These are phyloP conservation scores for Julus scandinavius DNA, from an alignment of 2,888 invertebrate species.

Conservation along the genomic window DNA sequence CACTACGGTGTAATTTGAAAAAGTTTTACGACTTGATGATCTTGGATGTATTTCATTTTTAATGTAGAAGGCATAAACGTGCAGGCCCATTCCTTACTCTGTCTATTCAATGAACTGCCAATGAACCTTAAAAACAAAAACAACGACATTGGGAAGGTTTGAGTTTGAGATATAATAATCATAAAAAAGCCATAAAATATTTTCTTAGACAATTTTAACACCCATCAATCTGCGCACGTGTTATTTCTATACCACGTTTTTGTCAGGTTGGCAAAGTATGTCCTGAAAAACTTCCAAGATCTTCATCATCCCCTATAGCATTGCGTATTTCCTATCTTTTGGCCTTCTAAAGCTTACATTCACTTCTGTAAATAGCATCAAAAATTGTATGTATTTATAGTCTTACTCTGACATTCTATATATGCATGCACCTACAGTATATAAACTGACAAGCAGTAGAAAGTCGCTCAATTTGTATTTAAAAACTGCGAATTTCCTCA, in stretches of 20 bases:
- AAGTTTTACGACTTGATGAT: not conserved
- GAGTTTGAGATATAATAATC: not conserved
- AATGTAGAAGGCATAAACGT: not conserved
- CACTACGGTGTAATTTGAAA: not conserved
- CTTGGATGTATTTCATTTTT: not conserved
- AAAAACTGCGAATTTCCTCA: not conserved
- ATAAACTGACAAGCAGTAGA: not conserved
- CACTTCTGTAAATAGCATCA: not conserved
- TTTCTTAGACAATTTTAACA: slow-evolving; percentile 13
- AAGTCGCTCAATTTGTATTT: not conserved
- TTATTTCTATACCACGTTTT: not conserved
- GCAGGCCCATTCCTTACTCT: not conserved
- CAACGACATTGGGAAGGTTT: not conserved
- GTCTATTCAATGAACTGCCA: not conserved
- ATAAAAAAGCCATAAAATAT: not conserved
- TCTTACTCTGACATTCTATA: not conserved
- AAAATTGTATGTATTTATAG: slow-evolving; percentile 10
- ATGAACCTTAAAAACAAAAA: not conserved
- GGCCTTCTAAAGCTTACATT: not conserved
- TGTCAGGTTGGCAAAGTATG: slow-evolving; percentile 25
- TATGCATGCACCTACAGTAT: too few relatives aligned
- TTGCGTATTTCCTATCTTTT: not conserved
- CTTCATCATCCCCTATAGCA: not conserved
- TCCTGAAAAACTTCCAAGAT: not conserved
- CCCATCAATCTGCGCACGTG: not conserved